phyloP scores from a whole-genome alignment of 2,113 vertebrate species.

The Cyanoderma ruficeps region DNA sequence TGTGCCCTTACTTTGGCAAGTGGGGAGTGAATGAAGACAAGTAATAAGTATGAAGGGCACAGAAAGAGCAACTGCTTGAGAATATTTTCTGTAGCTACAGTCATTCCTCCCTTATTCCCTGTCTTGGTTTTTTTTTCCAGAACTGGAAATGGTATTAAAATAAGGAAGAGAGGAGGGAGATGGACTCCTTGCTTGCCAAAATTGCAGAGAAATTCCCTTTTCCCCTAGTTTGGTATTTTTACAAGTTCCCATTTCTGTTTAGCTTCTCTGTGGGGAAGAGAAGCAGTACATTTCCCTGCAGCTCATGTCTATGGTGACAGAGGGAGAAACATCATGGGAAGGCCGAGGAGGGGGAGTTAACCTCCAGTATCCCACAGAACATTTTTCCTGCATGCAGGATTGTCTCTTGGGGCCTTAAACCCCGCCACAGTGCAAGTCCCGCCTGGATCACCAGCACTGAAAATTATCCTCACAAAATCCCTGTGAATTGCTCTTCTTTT shows the following conservation, averaged over 20 bases:
- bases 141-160: background rate
- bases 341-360: background rate
- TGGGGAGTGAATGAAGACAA: background rate
- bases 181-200: background rate
- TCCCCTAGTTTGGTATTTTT: background rate
- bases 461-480: background rate
- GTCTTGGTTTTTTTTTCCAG: background rate
- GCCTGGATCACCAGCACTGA: background rate
- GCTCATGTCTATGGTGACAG: rapidly evolving
- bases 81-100: background rate
- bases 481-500: background rate
- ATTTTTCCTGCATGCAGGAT: background rate
- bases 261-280: background rate
- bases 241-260: background rate
- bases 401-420: background rate
- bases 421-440: background rate
- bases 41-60: background rate
- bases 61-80: background rate
- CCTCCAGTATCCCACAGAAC: background rate
- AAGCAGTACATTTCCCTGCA: background rate
- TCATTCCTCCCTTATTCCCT: background rate
- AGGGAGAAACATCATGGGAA: background rate
- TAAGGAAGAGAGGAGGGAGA: background rate
- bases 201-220: background rate
- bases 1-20: background rate